These are phyloP conservation scores for Imbricaverruca yamaguchii DNA, from an alignment of 2,888 invertebrate genomes.

Conservation along the genomic window DNA sequence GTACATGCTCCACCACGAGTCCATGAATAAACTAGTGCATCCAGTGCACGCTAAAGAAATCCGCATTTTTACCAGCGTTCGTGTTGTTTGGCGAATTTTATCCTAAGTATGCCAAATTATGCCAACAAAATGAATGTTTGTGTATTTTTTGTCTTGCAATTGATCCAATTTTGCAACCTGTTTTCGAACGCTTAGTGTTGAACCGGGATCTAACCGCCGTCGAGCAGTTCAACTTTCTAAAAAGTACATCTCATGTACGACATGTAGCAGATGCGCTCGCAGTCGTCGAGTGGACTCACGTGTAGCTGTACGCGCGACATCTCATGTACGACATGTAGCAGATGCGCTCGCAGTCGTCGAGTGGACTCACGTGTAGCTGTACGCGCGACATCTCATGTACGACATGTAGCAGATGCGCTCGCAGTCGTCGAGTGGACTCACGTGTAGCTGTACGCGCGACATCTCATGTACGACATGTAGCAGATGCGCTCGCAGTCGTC, in stretches of 20 bases:
- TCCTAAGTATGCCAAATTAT: no score
- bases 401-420: conserved; percentile 13
- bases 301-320: conserved; percentile 11
- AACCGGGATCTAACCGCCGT: no score
- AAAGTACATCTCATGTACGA: background rate
- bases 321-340: conserved; percentile 12
- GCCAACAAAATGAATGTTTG: no score
- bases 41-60: no score
- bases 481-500: background rate
- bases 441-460: conserved; percentile 12
- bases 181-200: no score
- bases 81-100: no score
- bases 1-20: no score
- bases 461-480: conserved; percentile 7
- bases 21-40: no score
- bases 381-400: background rate
- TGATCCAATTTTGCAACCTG: no score
- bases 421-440: background rate
- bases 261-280: conserved; percentile 9
- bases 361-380: conserved; percentile 11
- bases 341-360: background rate
- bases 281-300: background rate
- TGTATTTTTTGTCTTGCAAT: no score
- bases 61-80: no score
- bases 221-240: no score